Evolutionary conservation across 2,113 vertebrate species (phyloP), one percentile per base, ranked within the genome.

Genomic region (Echinops telfairi): DNA sequence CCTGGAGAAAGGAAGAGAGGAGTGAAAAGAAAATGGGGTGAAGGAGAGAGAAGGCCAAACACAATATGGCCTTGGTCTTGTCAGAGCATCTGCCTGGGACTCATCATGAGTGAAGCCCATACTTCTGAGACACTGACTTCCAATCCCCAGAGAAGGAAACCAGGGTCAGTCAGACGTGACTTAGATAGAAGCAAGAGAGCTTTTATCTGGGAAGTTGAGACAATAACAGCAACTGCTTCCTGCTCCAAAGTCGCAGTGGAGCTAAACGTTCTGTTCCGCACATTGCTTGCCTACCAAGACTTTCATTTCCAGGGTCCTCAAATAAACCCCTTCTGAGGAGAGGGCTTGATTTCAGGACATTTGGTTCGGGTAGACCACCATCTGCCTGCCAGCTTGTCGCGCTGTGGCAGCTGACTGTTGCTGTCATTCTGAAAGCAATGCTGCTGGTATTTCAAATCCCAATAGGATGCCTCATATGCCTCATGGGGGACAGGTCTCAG

Each of bases 1-100:
- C 76, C 88, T 92, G 15, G 76, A 90, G 80, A 86, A 94, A 27
- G 38, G 17, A 27, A 43, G 15, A 62, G 15, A 62, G 83, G 6
- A 17, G 36, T 7, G 75, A 38, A 19, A n/a, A 36, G 38, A 33
- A n/a, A 43, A 22, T 43, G 31, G 36, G 25, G 16, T 68, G n/a
- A 62, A 83, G 83, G 89, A 47, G 77, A 93, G 89, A 62, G 29
- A 10, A 22, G 20, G 27, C 82, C 40, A 81, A 92, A 17, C 88
- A 76, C 47, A 75, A 76, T 31, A 68, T 64, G 75, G 78, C 53
- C 85, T 86, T 80, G 43, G 23, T 22, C 43, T 78, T 64, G 27
- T 62, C 82, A 19, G 20, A 78, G 43, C 2, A 0, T 33, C 79
- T 53, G 79, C 81, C 78, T 33, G 31, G 0, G 36, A 38, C 91